These are phyloP conservation scores for Sebastes cheni DNA, from an alignment of 2,797 vertebrate species.

Conservation along the genomic window DNA sequence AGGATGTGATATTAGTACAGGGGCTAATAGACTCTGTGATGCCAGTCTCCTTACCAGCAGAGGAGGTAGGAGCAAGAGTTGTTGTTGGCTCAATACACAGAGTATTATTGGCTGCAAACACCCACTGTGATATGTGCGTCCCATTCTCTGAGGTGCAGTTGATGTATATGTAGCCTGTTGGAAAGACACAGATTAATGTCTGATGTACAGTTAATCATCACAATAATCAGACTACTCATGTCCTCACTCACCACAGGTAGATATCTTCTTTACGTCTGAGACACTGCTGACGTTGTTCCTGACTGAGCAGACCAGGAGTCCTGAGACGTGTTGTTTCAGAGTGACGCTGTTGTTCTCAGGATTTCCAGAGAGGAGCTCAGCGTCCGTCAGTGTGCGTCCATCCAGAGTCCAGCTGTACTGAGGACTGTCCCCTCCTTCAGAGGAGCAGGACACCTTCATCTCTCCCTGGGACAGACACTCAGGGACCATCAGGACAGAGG, in stretches of 20 bases:
- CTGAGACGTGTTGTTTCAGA: slow-evolving; percentile 44
- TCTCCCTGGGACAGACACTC: slow-evolving; percentile 63
- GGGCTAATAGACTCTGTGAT: slow-evolving; percentile 9
- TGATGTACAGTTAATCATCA: not conserved
- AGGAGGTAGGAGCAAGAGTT: not conserved
- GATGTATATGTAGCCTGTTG: slow-evolving; percentile 12
- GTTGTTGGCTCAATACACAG: slow-evolving; percentile 38
- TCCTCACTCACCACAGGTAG: slow-evolving; percentile 54
- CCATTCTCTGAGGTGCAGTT: slow-evolving; percentile 35
- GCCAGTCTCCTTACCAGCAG: slow-evolving; percentile 43
- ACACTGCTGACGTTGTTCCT: slow-evolving; percentile 13
- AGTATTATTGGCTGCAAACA: slow-evolving; percentile 3
- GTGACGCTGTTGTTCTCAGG: not conserved
- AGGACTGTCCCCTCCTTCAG: slow-evolving; percentile 38
- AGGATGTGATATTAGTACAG: slow-evolving; percentile 11
- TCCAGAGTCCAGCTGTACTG: slow-evolving; percentile 65
- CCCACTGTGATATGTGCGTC: slow-evolving; percentile 35
- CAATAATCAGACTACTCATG: accelerated
- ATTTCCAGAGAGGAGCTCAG: not conserved
- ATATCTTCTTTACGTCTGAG: accelerated
- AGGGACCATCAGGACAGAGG: slow-evolving; percentile 26
- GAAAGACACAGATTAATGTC: not conserved
- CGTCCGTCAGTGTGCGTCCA: slow-evolving; percentile 39
- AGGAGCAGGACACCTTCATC: slow-evolving; percentile 48
- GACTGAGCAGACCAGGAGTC: slow-evolving; percentile 52